Evolutionary conservation across 2,888 invertebrate genomes (phyloP).

Genomic region (Bembecia ichneumoniformis): DNA sequence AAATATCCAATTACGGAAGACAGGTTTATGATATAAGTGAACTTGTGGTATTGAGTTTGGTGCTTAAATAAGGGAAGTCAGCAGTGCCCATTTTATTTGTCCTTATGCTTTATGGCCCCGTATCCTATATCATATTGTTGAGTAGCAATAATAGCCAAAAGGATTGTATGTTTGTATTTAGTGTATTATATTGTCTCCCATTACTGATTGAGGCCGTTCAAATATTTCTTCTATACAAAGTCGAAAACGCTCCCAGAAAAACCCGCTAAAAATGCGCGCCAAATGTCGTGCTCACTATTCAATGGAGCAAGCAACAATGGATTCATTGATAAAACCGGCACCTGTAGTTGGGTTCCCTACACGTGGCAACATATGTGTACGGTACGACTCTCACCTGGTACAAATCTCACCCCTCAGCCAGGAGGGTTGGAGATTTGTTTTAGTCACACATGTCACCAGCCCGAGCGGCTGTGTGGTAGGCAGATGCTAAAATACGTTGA

Average conservation of each 20-base stretch:
- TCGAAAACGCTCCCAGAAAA: conserved; percentile 10
- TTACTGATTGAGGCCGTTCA: too few relatives aligned
- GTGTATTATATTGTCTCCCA: too few relatives aligned
- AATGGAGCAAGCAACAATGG: conserved; percentile 56
- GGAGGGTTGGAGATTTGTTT: conserved; percentile 48
- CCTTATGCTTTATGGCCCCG: too few relatives aligned
- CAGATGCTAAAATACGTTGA: conserved; percentile 71
- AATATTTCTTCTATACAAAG: too few relatives aligned
- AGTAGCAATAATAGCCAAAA: too few relatives aligned
- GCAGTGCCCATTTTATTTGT: too few relatives aligned
- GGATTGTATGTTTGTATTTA: too few relatives aligned
- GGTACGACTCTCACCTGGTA: conserved; percentile 53
- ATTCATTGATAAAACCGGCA: conserved; percentile 48
- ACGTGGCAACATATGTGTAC: conserved; percentile 58
- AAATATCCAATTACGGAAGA: too few relatives aligned
- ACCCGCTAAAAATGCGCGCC: conserved; percentile 52
- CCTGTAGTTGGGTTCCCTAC: conserved; percentile 65
- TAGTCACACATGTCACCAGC: conserved; percentile 52
- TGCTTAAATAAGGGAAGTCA: too few relatives aligned
- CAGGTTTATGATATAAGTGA: too few relatives aligned
- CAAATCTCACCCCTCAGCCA: conserved; percentile 56
- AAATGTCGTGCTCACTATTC: conserved; percentile 48
- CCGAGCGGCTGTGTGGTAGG: conserved; percentile 57
- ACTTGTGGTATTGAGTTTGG: too few relatives aligned
- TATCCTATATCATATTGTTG: too few relatives aligned